Conservation (phyloP, 2,888 invertebrate species). For the Apotomis betuletana region DNA sequence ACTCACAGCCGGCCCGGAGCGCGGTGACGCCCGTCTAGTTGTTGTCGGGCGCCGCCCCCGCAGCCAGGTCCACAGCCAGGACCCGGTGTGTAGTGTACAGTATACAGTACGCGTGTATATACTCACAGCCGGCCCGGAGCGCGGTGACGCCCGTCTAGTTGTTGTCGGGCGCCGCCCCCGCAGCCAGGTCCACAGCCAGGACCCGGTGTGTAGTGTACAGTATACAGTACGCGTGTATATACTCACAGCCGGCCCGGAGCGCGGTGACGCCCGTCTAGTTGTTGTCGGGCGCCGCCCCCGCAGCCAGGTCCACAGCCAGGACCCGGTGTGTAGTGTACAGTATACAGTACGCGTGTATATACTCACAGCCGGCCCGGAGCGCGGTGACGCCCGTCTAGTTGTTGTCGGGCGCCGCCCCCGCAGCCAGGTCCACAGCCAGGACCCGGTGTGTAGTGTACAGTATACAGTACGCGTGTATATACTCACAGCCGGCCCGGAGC, state of each 20-base stretch:
- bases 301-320: slow-evolving; percentile 74
- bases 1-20: slow-evolving; percentile 22
- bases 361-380: slow-evolving; percentile 24
- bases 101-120: slow-evolving; percentile 10
- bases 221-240: slow-evolving; percentile 10
- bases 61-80: slow-evolving; percentile 74
- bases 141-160: slow-evolving; percentile 46
- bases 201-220: slow-evolving; percentile 47
- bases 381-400: slow-evolving; percentile 46
- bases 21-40: slow-evolving; percentile 46
- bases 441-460: no score
- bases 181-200: slow-evolving; percentile 74
- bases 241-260: slow-evolving; percentile 22
- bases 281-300: slow-evolving; percentile 65
- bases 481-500: no score
- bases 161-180: slow-evolving; percentile 65
- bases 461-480: no score
- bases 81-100: slow-evolving; percentile 47
- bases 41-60: slow-evolving; percentile 65
- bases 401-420: slow-evolving; percentile 65
- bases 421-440: slow-evolving; percentile 78
- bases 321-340: slow-evolving; percentile 47
- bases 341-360: slow-evolving; percentile 9
- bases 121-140: slow-evolving; percentile 22
- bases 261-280: slow-evolving; percentile 46